Evolutionary conservation across 2,888 invertebrate genomes (phyloP).

Genomic region (Siphonodentalium dalli): DNA sequence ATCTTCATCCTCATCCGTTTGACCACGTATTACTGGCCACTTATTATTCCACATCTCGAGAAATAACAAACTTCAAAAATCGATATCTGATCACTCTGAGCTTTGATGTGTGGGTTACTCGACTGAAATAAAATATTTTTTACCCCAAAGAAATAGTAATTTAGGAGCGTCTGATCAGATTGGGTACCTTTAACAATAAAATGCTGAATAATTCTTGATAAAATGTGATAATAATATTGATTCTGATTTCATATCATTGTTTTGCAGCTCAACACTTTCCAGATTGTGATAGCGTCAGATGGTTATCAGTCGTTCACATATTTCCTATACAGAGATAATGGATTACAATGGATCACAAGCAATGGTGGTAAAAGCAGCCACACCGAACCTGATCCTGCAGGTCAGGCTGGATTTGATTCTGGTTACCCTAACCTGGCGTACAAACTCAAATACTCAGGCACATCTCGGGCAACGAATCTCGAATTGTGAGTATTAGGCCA

Average conservation of each 20-base stretch:
- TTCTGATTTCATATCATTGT: not conserved
- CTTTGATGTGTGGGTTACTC: too few relatives aligned
- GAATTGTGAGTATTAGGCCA: conserved; percentile 80
- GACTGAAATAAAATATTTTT: too few relatives aligned
- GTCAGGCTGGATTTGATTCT: conserved; percentile 90
- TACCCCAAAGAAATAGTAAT: too few relatives aligned
- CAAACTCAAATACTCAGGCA: conserved; percentile 85
- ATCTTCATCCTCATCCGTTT: too few relatives aligned
- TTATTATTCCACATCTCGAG: too few relatives aligned
- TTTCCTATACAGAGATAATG: conserved; percentile 84
- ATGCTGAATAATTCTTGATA: not conserved
- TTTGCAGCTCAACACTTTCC: conserved; percentile 81
- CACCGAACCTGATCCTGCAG: conserved; percentile 86
- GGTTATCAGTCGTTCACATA: conserved; percentile 84
- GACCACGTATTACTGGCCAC: too few relatives aligned
- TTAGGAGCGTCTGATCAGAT: too few relatives aligned
- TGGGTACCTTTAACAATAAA: not conserved
- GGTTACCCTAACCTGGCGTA: conserved; percentile 78
- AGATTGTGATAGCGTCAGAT: conserved; percentile 78
- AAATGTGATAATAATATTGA: not conserved
- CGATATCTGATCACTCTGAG: too few relatives aligned
- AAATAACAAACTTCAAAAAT: too few relatives aligned
- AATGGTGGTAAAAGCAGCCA: conserved; percentile 73
- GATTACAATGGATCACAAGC: conserved; percentile 90
- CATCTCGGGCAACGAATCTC: conserved; percentile 83